These are phyloP conservation scores for Hermatobates lingyangjiaoensis DNA, from an alignment of 1,140 invertebrate genomes.

Conservation along the genomic window DNA sequence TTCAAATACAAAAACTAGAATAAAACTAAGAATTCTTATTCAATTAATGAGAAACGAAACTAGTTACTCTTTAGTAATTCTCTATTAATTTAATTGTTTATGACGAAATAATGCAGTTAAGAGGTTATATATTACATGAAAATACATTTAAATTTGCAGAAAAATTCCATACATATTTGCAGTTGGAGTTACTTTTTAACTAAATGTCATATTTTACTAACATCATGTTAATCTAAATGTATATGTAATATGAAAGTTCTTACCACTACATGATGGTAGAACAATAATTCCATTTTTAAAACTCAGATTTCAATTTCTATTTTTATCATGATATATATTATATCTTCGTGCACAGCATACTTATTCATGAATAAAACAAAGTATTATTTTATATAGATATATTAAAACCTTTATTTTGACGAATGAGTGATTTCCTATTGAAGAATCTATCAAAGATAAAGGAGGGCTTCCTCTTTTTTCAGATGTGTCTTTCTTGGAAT, in stretches of 20 bases:
- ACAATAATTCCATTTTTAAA: neutral
- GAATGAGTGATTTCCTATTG: conserved; percentile 38
- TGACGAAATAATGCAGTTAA: no score
- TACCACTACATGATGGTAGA: neutral
- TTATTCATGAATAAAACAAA: neutral
- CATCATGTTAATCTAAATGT: neutral
- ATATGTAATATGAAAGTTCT: conserved; percentile 2
- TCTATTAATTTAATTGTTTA: no score
- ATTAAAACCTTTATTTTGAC: conserved; percentile 38
- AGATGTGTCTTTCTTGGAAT: conserved; percentile 26
- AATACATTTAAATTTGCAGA: no score
- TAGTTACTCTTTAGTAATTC: no score
- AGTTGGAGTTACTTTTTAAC: no score
- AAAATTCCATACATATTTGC: no score
- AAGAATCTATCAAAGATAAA: conserved; percentile 33
- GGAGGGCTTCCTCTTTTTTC: conserved; percentile 35
- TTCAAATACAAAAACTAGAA: no score
- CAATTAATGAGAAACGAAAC: no score
- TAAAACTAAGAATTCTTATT: no score
- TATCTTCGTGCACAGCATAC: neutral
- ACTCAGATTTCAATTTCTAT: neutral
- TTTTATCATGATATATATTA: neutral
- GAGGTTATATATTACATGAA: no score
- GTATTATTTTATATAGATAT: neutral
- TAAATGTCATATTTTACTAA: no score